Base-by-base conservation (phyloP, 2,888 invertebrate genomes). In the Beris morrisii region DNA sequence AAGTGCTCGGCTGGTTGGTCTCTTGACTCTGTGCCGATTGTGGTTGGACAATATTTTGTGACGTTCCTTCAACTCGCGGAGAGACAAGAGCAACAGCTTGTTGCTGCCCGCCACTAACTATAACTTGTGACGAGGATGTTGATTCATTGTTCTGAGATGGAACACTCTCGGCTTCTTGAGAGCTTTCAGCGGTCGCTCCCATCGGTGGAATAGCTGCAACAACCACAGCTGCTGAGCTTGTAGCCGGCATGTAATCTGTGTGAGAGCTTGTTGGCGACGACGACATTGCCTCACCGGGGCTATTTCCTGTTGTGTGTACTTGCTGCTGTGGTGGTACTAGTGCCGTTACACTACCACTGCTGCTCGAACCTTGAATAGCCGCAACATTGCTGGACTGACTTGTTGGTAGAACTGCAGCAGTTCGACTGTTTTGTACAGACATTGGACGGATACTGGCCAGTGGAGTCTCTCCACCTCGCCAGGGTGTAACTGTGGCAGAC, bases 371-470 rank as follows among this genome's bases (percentile, higher is more conserved):
- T 73, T 66, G 75, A 68, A 77, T 73, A 13, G 76, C 74, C 5
- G 76, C 74, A 57, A 79, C 79, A 68, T 78, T 83, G 66, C 88
- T 87, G 61, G 89, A 89, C 69, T 80, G 80, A 43, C 80, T 80
- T 52, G 91, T 91, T 0, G 93, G 93, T 55, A 92, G 83, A 64
- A 93, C 91, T 57, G 90, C 90, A 28, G 89, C 90, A 71, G 89
- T 90, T 65, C 89, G 81, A 45, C 87, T 83, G 70, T 85, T 84
- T 59, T 87, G 88, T 63, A 88, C 87, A 2, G 91, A 89, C 86
- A 96, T 94, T 0, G 96, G 96, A 44, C 95, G 85, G 74, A 97
- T 96, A 73, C 95, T 95, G 22, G 96, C 97, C 69, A 95, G 84
- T 0, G 91, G 95, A 0, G 95, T 93, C 77, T 92, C 92, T 5